Evolutionary conservation across 2,888 invertebrate species (phyloP).

Genomic region (Hybos culiciformis): DNA sequence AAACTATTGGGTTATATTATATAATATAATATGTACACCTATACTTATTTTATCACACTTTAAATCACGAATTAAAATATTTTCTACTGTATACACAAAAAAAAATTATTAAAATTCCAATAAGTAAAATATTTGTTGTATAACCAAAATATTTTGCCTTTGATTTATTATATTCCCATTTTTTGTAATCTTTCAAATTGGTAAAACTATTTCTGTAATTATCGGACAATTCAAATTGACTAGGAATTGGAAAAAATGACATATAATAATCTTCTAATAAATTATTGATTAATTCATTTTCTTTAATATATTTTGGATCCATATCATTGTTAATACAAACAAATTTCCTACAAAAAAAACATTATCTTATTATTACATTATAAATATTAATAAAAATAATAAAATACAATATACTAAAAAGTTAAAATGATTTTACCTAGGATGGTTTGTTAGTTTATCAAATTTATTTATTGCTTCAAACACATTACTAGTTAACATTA

Average conservation of each 20-base stretch:
- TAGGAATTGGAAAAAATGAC: conserved; percentile 54
- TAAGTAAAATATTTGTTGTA: too few relatives aligned
- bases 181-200: conserved; percentile 27
- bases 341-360: conserved; percentile 49
- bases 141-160: too few relatives aligned
- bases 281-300: conserved; percentile 53
- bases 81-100: too few relatives aligned
- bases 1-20: too few relatives aligned
- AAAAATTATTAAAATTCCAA: too few relatives aligned
- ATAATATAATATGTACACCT: too few relatives aligned
- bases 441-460: conserved; percentile 54
- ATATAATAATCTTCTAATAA: conserved; percentile 62
- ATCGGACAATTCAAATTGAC: conserved; percentile 55
- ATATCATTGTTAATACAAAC: conserved; percentile 69
- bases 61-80: too few relatives aligned
- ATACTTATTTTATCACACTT: too few relatives aligned
- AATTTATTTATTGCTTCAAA: conserved; percentile 52
- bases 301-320: conserved; percentile 44
- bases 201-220: conserved; percentile 55
- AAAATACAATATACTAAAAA: not conserved
- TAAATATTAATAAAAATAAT: not conserved
- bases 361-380: conserved; percentile 7
- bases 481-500: conserved; percentile 62
- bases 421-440: too few relatives aligned
- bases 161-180: conserved; percentile 27